A percentile compares a stretch with the other conserved stretches of the same genome.
Evolutionary conservation across 2,113 vertebrate species (phyloP).

Genomic region (Megaleporinus macrocephalus): DNA sequence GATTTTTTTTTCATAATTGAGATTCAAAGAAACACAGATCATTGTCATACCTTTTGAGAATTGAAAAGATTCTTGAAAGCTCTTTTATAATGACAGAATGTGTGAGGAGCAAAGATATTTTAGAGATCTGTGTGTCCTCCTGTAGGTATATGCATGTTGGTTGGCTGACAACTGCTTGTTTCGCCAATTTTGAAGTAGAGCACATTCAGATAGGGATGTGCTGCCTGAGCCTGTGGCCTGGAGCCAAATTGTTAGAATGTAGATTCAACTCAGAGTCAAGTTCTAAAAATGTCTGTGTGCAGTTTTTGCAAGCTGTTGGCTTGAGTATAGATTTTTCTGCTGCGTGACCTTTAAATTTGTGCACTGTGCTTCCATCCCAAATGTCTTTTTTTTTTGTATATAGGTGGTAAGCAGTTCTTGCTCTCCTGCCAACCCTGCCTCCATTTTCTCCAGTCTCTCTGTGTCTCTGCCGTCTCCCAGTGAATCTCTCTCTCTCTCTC

Average conservation of each 20-base stretch:
- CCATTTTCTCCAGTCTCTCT: neutral
- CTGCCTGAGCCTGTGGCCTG: neutral
- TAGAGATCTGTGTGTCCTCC: neutral
- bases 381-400: neutral
- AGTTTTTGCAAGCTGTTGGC: neutral
- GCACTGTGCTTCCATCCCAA: neutral
- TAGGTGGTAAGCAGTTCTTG: neutral
- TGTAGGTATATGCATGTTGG: neutral
- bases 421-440: neutral
- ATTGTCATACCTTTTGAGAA: no score
- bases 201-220: neutral
- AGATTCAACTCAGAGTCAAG: neutral
- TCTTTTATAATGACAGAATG: no score
- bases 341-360: neutral
- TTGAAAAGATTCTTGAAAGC: no score
- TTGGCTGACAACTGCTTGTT: neutral
- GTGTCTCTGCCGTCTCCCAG: no score
- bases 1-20: no score
- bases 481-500: neutral
- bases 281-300: neutral
- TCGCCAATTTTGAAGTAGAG: neutral
- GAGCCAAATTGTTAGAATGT: neutral
- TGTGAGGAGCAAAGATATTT: no score
- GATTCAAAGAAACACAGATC: no score
- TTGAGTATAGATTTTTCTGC: neutral